A percentile compares a stretch with the other conserved stretches of the same genome.
Evolutionary conservation across 2,888 invertebrate species (phyloP).

Genomic region (Drosophila mimica): DNA sequence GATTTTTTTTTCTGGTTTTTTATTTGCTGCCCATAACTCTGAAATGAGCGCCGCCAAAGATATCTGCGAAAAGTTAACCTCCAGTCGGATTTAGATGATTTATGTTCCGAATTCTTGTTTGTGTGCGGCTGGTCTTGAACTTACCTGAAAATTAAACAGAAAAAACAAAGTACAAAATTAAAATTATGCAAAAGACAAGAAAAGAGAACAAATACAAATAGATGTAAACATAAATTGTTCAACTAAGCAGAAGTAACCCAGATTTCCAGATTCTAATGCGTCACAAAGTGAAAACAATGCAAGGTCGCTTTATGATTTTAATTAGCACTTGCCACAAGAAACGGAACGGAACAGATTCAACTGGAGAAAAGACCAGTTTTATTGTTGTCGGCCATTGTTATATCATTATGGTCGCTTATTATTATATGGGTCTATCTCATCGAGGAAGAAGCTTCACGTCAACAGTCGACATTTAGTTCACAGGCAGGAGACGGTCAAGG

Average conservation of each 20-base stretch:
- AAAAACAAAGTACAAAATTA: slow-evolving; percentile 1
- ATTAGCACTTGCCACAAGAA: slow-evolving; percentile 29
- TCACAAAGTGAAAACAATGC: slow-evolving; percentile 33
- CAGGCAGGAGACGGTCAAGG: slow-evolving; percentile 51
- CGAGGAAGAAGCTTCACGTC: not conserved
- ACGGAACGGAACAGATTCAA: slow-evolving; percentile 34
- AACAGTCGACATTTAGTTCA: slow-evolving; percentile 19
- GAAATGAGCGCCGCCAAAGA: not conserved
- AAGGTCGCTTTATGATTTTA: slow-evolving; percentile 37
- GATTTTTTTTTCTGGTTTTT: not conserved
- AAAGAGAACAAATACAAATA: slow-evolving; percentile 38
- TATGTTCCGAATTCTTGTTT: not conserved
- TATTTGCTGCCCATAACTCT: not conserved
- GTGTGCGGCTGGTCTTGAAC: not conserved
- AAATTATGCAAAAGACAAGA: slow-evolving; percentile 12
- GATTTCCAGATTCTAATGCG: slow-evolving; percentile 35
- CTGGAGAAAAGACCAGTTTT: slow-evolving; percentile 45
- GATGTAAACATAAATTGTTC: slow-evolving; percentile 29
- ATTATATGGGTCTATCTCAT: slow-evolving; percentile 15
- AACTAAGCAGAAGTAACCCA: slow-evolving; percentile 6
- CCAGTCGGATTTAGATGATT: not conserved
- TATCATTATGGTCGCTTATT: slow-evolving; percentile 26
- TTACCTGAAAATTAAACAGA: slow-evolving; percentile 60
- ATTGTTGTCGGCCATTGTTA: slow-evolving; percentile 37
- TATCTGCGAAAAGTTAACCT: slow-evolving; percentile 7